phyloP scores from a whole-genome alignment of 1,140 invertebrate species.

The Agrilus planipennis region DNA sequence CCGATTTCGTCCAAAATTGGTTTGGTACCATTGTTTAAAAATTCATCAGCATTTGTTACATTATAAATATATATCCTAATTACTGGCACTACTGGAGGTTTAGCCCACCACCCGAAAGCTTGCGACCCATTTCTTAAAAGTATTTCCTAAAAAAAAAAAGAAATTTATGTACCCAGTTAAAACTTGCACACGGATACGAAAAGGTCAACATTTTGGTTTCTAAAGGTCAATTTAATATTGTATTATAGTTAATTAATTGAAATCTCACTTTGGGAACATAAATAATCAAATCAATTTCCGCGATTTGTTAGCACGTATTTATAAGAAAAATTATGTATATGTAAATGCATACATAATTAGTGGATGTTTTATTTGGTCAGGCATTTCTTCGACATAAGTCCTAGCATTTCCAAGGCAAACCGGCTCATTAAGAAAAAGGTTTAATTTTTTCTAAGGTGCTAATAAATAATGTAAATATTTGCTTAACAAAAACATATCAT shows the following conservation, averaged over 20 bases:
- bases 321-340: constrained; percentile 3
- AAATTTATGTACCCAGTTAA: constrained; percentile 2
- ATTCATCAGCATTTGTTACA: constrained; percentile 81
- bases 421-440: too few relatives aligned
- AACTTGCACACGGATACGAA: background rate
- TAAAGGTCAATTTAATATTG: background rate
- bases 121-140: constrained; percentile 58
- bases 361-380: background rate
- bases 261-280: background rate
- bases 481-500: too few relatives aligned
- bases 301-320: too few relatives aligned
- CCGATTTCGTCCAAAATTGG: constrained; percentile 72
- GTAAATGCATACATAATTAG: background rate
- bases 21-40: constrained; percentile 71
- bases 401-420: too few relatives aligned
- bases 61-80: constrained; percentile 84
- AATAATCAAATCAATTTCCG: background rate
- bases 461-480: too few relatives aligned
- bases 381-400: too few relatives aligned
- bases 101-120: constrained; percentile 76
- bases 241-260: background rate
- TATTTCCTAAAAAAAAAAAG: constrained; percentile 48
- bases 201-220: background rate
- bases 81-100: constrained; percentile 72
- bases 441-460: too few relatives aligned